Evolutionary conservation across 2,113 vertebrate genomes (phyloP).

Genomic region (Bubo scandiacus): DNA sequence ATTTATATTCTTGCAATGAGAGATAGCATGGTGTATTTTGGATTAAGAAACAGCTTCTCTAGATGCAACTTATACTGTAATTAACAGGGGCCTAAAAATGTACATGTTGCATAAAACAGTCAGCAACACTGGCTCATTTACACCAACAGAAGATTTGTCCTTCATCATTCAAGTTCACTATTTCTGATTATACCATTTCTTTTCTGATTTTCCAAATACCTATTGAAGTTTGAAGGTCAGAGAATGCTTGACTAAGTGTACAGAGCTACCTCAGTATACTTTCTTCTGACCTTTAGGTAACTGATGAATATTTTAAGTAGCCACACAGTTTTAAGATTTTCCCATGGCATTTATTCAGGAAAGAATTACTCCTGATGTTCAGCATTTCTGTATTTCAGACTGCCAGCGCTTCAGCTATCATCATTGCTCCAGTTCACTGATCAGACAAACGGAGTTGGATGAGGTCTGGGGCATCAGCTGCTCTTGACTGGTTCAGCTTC

Average conservation of each 20-base stretch:
- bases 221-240: background rate
- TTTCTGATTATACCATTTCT: background rate
- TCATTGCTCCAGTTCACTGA: background rate
- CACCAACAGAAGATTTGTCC: background rate
- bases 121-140: background rate
- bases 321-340: background rate
- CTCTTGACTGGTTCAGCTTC: background rate
- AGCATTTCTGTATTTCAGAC: background rate
- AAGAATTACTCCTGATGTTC: background rate
- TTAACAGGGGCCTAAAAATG: background rate
- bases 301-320: background rate
- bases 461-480: background rate
- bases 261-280: background rate
- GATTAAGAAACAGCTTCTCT: background rate
- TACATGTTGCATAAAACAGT: background rate
- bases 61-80: background rate
- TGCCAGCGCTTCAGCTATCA: background rate
- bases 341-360: background rate
- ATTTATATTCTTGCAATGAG: background rate
- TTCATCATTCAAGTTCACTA: background rate
- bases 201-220: background rate
- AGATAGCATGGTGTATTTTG: background rate
- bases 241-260: background rate
- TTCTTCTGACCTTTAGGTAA: slow-evolving; percentile 6
- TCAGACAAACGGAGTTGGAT: background rate